Evolutionary conservation across 1,140 invertebrate genomes (phyloP).

Genomic region (Bilobella aurantiaca): DNA sequence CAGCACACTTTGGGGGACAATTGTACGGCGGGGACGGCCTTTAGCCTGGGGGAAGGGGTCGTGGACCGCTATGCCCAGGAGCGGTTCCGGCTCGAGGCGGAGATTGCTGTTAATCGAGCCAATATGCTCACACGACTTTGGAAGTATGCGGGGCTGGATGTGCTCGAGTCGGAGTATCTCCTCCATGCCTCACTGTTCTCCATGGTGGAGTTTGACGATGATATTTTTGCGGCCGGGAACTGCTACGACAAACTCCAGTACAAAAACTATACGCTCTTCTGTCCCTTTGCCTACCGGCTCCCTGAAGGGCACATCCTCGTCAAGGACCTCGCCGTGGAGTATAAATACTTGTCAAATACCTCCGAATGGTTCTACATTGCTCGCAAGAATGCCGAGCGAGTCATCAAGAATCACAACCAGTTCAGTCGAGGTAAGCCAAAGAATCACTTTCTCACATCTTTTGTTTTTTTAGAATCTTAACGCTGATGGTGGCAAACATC

Average conservation of each 20-base stretch:
- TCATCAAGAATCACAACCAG: slow-evolving; percentile 69
- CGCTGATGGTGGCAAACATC: no score
- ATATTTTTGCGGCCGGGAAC: slow-evolving; percentile 86
- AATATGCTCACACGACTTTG: slow-evolving; percentile 84
- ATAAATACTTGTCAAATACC: slow-evolving; percentile 80
- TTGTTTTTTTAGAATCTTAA: no score
- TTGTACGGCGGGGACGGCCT: slow-evolving; percentile 78
- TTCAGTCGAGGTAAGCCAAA: slow-evolving; percentile 73
- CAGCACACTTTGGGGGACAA: slow-evolving; percentile 75
- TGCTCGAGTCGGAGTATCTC: slow-evolving; percentile 75
- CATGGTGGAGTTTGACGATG: slow-evolving; percentile 86
- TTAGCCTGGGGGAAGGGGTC: slow-evolving; percentile 83
- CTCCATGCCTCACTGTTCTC: slow-evolving; percentile 77
- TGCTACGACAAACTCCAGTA: slow-evolving; percentile 79
- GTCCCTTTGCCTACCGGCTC: slow-evolving; percentile 79
- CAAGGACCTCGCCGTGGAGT: slow-evolving; percentile 80
- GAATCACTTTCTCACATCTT: no score
- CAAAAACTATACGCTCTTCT: slow-evolving; percentile 72
- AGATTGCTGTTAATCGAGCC: slow-evolving; percentile 68
- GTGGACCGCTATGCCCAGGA: slow-evolving; percentile 76
- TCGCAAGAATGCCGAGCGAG: slow-evolving; percentile 74
- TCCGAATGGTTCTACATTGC: slow-evolving; percentile 91
- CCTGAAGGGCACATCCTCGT: slow-evolving; percentile 78
- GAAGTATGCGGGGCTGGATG: slow-evolving; percentile 70
- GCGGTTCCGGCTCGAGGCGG: slow-evolving; percentile 68